Percentiles rank a stretch among this genome's conserved stretches.
Evolutionary conservation across 2,797 vertebrate species (phyloP).

Genomic region (Sebastiscus albofasciatus): DNA sequence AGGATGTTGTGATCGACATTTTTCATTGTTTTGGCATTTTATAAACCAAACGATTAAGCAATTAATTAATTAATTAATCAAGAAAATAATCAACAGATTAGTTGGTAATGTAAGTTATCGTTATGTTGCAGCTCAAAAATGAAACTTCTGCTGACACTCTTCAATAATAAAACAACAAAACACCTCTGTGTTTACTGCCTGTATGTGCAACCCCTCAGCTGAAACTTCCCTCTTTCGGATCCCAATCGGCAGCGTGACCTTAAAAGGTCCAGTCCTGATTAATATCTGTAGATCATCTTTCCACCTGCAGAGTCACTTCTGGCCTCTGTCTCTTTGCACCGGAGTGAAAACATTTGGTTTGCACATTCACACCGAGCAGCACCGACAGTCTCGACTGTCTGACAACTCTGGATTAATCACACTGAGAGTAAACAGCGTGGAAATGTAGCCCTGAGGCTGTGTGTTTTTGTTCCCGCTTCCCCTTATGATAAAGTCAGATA

Average conservation of each 20-base stretch:
- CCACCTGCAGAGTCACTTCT: constrained; percentile 33
- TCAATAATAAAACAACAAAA: too few relatives aligned
- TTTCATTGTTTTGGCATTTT: background rate
- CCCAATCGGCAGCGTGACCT: background rate
- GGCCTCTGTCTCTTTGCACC: constrained; percentile 44
- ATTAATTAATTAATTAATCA: background rate
- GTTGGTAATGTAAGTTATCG: background rate
- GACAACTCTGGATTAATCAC: constrained; percentile 36
- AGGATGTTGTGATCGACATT: background rate
- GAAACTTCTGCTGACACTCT: background rate
- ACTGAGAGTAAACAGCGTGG: constrained; percentile 15
- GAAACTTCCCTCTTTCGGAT: background rate
- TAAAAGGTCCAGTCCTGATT: background rate
- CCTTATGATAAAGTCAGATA: background rate
- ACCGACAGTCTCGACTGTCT: constrained; percentile 7
- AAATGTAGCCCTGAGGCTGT: constrained; percentile 2
- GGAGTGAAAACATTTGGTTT: constrained; percentile 61
- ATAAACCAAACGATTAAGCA: background rate
- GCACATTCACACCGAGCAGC: constrained; percentile 31
- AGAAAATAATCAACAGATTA: background rate
- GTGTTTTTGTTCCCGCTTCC: background rate
- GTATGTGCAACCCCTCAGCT: background rate
- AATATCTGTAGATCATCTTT: background rate
- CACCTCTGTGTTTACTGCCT: background rate
- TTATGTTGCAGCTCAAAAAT: background rate